Conservation (phyloP, 2,888 invertebrate genomes). For the Cryptocephalus primarius region DNA sequence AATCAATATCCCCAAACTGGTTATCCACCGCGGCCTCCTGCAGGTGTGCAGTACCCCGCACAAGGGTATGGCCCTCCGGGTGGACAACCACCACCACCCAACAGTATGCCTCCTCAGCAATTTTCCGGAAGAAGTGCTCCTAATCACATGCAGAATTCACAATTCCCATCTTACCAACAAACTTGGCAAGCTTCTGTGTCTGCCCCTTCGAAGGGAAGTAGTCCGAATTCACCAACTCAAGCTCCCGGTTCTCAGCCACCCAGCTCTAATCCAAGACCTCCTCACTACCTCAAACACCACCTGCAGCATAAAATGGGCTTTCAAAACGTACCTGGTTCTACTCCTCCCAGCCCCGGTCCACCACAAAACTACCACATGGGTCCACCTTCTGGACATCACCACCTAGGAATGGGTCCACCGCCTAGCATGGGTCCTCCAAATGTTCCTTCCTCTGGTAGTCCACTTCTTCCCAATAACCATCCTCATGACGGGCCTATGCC, state of each 20-base stretch:
- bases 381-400: slow-evolving; percentile 44
- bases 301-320: slow-evolving; percentile 60
- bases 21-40: slow-evolving; percentile 37
- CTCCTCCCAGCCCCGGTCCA: slow-evolving; percentile 51
- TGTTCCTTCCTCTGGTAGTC: slow-evolving; percentile 46
- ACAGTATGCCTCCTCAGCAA: slow-evolving; percentile 38
- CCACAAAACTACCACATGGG: slow-evolving; percentile 46
- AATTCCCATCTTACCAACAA: slow-evolving; percentile 34
- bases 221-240: slow-evolving; percentile 26
- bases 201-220: slow-evolving; percentile 22
- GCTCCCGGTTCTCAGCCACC: slow-evolving; percentile 41
- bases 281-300: slow-evolving; percentile 60
- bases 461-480: slow-evolving; percentile 34
- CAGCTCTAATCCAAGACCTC: slow-evolving; percentile 42
- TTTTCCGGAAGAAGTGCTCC: slow-evolving; percentile 45
- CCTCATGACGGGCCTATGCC: slow-evolving; percentile 34
- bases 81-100: slow-evolving; percentile 31
- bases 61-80: slow-evolving; percentile 46
- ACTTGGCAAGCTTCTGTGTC: slow-evolving; percentile 27
- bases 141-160: slow-evolving; percentile 43
- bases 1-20: slow-evolving; percentile 42
- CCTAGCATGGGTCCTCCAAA: slow-evolving; percentile 50
- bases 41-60: slow-evolving; percentile 30
- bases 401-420: slow-evolving; percentile 50
- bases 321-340: slow-evolving; percentile 35